Conservation (phyloP, 64 coral and sea anemone species). For the Orbicella faveolata region DNA sequence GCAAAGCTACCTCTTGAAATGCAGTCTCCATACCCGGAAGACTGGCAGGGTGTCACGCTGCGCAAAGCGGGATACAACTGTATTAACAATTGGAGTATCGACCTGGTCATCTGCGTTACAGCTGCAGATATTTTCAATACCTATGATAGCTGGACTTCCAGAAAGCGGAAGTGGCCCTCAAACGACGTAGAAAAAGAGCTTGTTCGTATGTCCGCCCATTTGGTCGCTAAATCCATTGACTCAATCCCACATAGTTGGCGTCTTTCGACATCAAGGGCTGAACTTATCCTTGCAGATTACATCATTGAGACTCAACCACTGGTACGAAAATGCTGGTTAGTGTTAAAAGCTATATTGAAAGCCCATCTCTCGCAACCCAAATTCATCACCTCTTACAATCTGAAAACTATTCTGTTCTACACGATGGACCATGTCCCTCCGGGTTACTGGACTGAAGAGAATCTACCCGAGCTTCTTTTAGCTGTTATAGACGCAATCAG, state of each 20-base stretch:
- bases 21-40: constrained; percentile 29
- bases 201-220: constrained; percentile 6
- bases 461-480: constrained; percentile 33
- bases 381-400: constrained; percentile 22
- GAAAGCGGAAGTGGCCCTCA: constrained; percentile 5
- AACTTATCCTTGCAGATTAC: constrained; percentile 14
- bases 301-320: neutral
- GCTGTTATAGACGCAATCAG: constrained; percentile 26
- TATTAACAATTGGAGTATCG: constrained; percentile 33
- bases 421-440: constrained; percentile 3
- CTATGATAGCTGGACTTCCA: neutral
- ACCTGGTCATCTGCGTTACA: constrained; percentile 16
- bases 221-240: constrained; percentile 17
- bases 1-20: constrained; percentile 26
- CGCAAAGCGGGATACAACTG: constrained; percentile 16
- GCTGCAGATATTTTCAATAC: constrained; percentile 13
- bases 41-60: constrained; percentile 26
- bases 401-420: constrained; percentile 21
- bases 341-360: constrained; percentile 16
- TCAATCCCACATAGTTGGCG: constrained; percentile 11
- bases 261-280: constrained; percentile 10
- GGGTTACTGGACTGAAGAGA: constrained; percentile 34
- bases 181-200: constrained; percentile 8
- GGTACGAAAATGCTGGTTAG: constrained; percentile 24
- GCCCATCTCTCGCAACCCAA: constrained; percentile 25